phyloP scores from a whole-genome alignment of 2,797 vertebrate species.

The Cossypha dichroa region DNA sequence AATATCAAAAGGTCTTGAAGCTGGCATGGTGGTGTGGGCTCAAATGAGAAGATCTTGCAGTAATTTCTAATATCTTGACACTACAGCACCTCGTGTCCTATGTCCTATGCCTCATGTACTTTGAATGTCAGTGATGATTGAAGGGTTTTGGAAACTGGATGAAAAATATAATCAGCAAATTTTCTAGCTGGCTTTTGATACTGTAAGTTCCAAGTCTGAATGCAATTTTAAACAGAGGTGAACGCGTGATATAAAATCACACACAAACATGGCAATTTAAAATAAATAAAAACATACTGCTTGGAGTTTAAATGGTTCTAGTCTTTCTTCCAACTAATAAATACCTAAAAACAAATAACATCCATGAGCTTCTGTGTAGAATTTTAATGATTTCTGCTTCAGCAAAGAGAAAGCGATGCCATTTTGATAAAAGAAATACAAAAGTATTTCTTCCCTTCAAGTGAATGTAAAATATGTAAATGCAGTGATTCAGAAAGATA shows the following conservation, averaged over 20 bases:
- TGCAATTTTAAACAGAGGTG: background rate
- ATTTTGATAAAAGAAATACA: conserved; percentile 53
- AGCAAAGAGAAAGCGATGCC: conserved; percentile 34
- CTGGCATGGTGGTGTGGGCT: background rate
- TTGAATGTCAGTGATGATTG: conserved; percentile 25
- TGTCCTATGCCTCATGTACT: background rate
- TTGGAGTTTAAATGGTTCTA: background rate
- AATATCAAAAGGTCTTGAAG: conserved; percentile 53
- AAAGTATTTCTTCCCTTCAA: conserved; percentile 31
- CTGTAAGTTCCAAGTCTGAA: background rate
- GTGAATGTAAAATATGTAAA: conserved; percentile 59
- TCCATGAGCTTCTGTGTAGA: background rate
- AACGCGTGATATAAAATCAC: background rate
- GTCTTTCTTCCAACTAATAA: background rate
- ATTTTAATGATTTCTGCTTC: conserved; percentile 47
- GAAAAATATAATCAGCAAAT: background rate
- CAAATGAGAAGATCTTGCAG: conserved; percentile 21
- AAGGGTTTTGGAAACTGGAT: background rate
- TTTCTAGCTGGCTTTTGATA: background rate
- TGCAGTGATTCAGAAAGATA: background rate
- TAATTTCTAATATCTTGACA: conserved; percentile 39
- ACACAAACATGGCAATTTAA: background rate
- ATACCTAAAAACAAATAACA: background rate
- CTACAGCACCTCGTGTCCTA: background rate
- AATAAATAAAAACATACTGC: background rate